Base-by-base conservation (phyloP, 2,113 vertebrate genomes). In the Myiopsitta monachus region DNA sequence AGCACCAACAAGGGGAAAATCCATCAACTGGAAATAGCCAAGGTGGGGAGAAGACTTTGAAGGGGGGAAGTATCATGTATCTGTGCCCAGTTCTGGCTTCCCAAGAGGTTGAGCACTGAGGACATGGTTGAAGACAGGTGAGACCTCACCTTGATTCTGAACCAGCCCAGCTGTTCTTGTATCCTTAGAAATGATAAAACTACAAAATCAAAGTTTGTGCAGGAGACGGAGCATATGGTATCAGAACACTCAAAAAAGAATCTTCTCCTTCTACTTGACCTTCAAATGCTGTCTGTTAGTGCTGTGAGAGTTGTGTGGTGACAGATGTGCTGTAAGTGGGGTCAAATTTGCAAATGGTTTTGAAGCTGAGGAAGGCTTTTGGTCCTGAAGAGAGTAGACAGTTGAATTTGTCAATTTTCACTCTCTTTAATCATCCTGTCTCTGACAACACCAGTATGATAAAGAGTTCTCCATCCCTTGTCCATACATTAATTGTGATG, bases 361-460 rank as follows among this genome's bases (percentile, higher is more conserved):
- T 87, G 81, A 75, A 68, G 64, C 57, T 31, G 26, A 82, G 54
- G 62, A 87, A 84, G 8, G 8, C 7, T 84, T 4, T 63, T 92
- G 39, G 52, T 87, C 38, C 41, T 64, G 61, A 90, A 74, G 69
- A 39, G 27, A 87, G 23, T 3, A 72, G 72, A 84, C 69, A 84
- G 74, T 85, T 89, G 77, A 87, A 82, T 89, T 95, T 91, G 49
- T 89, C 44, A 79, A 33, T 64, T 89, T 82, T 76, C 39, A 61
- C 14, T 6, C 15, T 92, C 75, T 84, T 91, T 76, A 82, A 62
- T 95, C 31, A 82, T 91, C 27, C 46, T 81, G 64, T 83, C 83
- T 87, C 44, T 85, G 33, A 57, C 47, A 92, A 46, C 44, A 87
- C 47, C 44, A 68, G 22, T 63, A 12, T 68, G 49, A 93, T 43